These are phyloP conservation scores for Pan paniscus DNA, from an alignment of 2,113 vertebrate species.

Conservation along the genomic window DNA sequence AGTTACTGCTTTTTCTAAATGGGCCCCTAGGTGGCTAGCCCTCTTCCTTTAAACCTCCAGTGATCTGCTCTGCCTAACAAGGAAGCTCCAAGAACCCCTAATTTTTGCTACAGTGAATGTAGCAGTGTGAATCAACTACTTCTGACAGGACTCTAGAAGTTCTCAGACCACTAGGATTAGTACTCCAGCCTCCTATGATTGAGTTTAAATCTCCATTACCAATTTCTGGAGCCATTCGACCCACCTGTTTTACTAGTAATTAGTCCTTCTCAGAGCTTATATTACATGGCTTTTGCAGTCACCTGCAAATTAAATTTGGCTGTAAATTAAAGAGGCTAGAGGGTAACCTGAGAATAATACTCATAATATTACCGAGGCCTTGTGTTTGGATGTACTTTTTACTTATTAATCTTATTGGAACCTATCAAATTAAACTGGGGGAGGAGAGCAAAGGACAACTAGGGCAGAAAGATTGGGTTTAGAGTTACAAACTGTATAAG, in stretches of 20 bases:
- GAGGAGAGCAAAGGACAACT: background rate
- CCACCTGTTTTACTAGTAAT: conserved; percentile 49
- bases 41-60: background rate
- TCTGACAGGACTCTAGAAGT: background rate
- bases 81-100: background rate
- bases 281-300: conserved; percentile 38
- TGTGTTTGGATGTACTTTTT: conserved; percentile 41
- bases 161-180: conserved; percentile 17
- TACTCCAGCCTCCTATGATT: background rate
- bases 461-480: background rate
- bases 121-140: background rate
- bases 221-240: conserved; percentile 36
- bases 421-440: conserved; percentile 40
- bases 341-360: conserved; percentile 62
- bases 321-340: conserved; percentile 59
- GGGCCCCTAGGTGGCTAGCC: background rate
- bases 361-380: conserved; percentile 45
- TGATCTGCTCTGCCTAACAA: background rate
- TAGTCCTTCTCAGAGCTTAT: conserved; percentile 56
- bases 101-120: background rate
- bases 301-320: conserved; percentile 62
- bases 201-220: conserved; percentile 33
- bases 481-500: conserved; percentile 3
- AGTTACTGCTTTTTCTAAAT: conserved; percentile 12
- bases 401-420: conserved; percentile 61